phyloP scores from a whole-genome alignment of 2,888 invertebrate species.

The Cancer borealis region DNA sequence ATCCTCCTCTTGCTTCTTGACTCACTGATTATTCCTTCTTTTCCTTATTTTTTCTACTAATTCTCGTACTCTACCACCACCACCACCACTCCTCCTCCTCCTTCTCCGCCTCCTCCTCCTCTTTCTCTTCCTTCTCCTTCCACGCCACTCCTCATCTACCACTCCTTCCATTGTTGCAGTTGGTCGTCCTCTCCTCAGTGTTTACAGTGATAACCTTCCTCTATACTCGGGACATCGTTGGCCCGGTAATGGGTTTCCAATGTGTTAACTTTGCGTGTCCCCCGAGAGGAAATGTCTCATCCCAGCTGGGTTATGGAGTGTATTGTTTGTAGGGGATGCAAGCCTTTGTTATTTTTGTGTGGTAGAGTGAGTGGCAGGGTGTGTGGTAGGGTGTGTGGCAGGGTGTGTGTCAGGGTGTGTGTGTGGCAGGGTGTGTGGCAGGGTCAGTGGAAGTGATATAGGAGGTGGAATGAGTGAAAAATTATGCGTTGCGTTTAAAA shows the following conservation, averaged over 20 bases:
- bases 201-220: slow-evolving; percentile 52
- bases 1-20: no score
- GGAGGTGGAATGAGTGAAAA: slow-evolving; percentile 16
- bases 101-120: no score
- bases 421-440: background rate
- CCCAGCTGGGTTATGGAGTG: slow-evolving; percentile 32
- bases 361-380: background rate
- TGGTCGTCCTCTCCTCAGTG: slow-evolving; percentile 20
- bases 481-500: background rate
- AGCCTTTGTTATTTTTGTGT: background rate
- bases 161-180: background rate
- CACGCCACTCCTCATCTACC: background rate
- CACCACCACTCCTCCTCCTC: no score
- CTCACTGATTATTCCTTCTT: no score
- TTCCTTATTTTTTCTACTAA: no score
- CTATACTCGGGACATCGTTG: slow-evolving; percentile 1
- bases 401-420: background rate
- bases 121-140: background rate
- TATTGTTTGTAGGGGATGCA: background rate
- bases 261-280: slow-evolving; percentile 50
- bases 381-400: background rate
- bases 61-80: no score
- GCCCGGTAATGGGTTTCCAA: slow-evolving; percentile 58
- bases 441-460: background rate
- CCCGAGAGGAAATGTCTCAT: slow-evolving; percentile 43